Conservation (phyloP, 2,888 invertebrate species). For the Oscheius sp. region DNA sequence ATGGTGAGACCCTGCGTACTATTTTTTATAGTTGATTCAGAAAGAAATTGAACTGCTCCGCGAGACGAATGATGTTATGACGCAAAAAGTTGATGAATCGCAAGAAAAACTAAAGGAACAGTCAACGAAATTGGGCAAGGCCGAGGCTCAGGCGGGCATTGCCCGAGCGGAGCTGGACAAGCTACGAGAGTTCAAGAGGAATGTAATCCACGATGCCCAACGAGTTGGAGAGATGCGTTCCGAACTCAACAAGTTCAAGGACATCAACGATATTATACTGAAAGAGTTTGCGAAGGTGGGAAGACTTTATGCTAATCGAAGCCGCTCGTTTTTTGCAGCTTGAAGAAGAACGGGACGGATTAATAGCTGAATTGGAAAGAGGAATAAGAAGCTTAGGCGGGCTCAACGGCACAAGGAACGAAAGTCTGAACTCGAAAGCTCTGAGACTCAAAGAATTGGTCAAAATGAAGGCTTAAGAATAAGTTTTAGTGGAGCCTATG, state of each 20-base stretch:
- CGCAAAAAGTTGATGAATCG: conserved; percentile 41
- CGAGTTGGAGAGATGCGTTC: conserved; percentile 48
- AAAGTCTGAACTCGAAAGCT: not conserved
- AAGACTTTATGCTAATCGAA: not conserved
- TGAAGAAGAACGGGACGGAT: conserved; percentile 54
- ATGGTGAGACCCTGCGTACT: conserved; percentile 34
- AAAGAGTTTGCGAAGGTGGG: conserved; percentile 47
- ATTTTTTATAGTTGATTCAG: conserved; percentile 26
- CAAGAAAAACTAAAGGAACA: conserved; percentile 45
- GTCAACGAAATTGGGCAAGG: conserved; percentile 38
- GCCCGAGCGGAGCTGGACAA: conserved; percentile 44
- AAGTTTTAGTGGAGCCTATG: no score
- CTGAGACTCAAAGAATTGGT: conserved; percentile 14
- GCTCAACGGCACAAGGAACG: not conserved
- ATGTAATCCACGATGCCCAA: conserved; percentile 49
- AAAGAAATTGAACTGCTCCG: conserved; percentile 46
- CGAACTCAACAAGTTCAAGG: conserved; percentile 56
- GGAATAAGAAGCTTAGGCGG: conserved; percentile 30
- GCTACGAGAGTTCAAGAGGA: conserved; percentile 47
- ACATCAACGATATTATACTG: conserved; percentile 59
- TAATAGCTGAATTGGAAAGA: conserved; percentile 46
- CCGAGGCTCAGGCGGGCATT: conserved; percentile 44
- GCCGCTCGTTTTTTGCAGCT: conserved; percentile 34
- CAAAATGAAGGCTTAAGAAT: conserved; percentile 13
- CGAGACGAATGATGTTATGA: conserved; percentile 47